Percentiles rank a stretch among this genome's conserved stretches.
Evolutionary conservation across 2,888 invertebrate species (phyloP).

Genomic region (Hetaerina titia): DNA sequence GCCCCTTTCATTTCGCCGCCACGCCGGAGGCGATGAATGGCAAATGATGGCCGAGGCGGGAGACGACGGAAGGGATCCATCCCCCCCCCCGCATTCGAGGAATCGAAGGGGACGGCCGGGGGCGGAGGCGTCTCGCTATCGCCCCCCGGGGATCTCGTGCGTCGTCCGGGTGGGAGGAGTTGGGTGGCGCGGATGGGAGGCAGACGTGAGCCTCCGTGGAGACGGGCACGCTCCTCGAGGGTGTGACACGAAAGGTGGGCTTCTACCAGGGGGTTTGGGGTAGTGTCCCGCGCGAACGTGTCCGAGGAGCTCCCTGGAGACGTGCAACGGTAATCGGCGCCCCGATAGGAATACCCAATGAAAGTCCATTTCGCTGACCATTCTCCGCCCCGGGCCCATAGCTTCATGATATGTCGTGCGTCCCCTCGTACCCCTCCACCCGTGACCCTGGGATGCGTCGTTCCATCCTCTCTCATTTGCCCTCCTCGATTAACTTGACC

Average conservation of each 20-base stretch:
- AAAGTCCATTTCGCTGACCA: background rate
- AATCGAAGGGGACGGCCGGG: background rate
- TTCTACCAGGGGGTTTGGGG: background rate
- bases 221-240: background rate
- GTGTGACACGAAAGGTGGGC: background rate
- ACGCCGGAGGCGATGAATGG: background rate
- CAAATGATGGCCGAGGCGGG: background rate
- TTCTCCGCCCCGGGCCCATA: background rate
- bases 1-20: background rate
- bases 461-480: background rate
- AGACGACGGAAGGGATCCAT: background rate
- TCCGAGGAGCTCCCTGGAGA: background rate
- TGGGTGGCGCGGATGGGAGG: background rate
- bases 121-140: background rate
- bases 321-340: background rate
- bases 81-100: background rate
- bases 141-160: background rate
- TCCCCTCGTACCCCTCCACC: background rate
- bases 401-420: background rate
- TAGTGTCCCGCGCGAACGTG: background rate
- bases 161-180: background rate
- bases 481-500: background rate
- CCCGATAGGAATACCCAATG: background rate
- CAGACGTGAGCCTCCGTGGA: background rate
- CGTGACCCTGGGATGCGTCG: conserved; percentile 1